These are phyloP conservation scores for Leptopilina myrica DNA, from an alignment of 2,888 invertebrate species.

Conservation along the genomic window DNA sequence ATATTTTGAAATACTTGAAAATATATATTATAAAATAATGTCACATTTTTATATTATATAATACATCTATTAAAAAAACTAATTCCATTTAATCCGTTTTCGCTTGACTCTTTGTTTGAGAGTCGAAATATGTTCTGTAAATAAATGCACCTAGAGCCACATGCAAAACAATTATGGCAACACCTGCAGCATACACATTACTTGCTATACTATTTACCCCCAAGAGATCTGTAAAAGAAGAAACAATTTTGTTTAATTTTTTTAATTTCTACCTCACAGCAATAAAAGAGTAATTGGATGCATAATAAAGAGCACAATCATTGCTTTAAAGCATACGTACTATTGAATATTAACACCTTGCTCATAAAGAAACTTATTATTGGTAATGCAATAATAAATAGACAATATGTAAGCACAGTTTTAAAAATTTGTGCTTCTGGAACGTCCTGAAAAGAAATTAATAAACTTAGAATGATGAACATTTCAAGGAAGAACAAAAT, in stretches of 20 bases:
- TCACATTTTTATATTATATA: no score
- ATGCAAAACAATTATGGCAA: slow-evolving; percentile 86
- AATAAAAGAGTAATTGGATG: no score
- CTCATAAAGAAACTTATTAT: slow-evolving; percentile 85
- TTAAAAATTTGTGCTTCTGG: slow-evolving; percentile 86
- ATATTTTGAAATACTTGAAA: no score
- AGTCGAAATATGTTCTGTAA: slow-evolving; percentile 84
- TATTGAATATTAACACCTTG: slow-evolving; percentile 85
- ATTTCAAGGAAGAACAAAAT: no score
- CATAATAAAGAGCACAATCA: no score
- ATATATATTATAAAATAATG: no score
- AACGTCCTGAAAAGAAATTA: slow-evolving; percentile 78
- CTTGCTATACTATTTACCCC: slow-evolving; percentile 79
- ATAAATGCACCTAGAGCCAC: slow-evolving; percentile 88
- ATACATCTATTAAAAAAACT: background rate
- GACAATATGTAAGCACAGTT: slow-evolving; percentile 86
- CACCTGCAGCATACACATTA: slow-evolving; percentile 88
- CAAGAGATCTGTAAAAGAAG: slow-evolving; percentile 76
- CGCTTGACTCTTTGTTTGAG: slow-evolving; percentile 59
- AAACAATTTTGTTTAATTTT: slow-evolving; percentile 26
- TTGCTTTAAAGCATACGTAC: slow-evolving; percentile 72
- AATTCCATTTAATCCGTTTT: slow-evolving; percentile 65
- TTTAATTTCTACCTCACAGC: no score
- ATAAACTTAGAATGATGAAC: background rate
- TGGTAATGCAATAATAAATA: slow-evolving; percentile 87